Base-by-base conservation (phyloP, 2,888 invertebrate genomes). In the Oscheius sp. region DNA sequence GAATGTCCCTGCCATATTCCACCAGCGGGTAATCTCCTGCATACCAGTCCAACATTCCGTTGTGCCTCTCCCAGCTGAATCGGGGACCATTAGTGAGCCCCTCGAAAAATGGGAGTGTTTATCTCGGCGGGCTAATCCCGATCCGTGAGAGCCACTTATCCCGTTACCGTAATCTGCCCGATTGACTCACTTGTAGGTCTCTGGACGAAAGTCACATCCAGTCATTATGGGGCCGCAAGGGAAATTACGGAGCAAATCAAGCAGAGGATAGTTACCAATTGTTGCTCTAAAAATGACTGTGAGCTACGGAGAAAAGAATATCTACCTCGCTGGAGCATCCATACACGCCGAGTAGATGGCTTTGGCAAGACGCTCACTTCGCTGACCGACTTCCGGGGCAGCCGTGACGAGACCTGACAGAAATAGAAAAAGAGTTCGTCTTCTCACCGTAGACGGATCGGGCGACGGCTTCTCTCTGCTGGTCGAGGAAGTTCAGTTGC, bases 31-130 rank as follows among this genome's bases (percentile, higher is more conserved):
- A 74, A 12, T 71, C 55, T 49, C 80, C 80, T 0, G 77, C 78
- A 59, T 80, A 81, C 76, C 77, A 79, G 68, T 84, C 82, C 69
- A 82, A 59, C 78, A 81, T 81, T 58, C 84, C 84, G 29, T 78
- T 61, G 59, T 81, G 79, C 52, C 84, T 69, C 63, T 82, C 81
- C 84, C 84, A 84, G 68, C 80, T 82, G 71, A 63, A 81, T 76
- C 52, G 18, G 35, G 18, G 18, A 52, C 66, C 53, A 69, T 49
- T 53, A 35, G 35, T 58, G 29, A 53, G 21, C 25, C 53, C 21
- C 53, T 53, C 21, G 25, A 53, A 49, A 16, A 16, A 49, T 35
- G 61, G 21, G 61, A 25, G 25, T 35, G 43, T 63, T 43, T 43
- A 43, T 63, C 43, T 43, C 43, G 43, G 63, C 43, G 63, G 35